Evolutionary conservation across 2,113 vertebrate genomes (phyloP).

Genomic region (Pseudopipra pipra): DNA sequence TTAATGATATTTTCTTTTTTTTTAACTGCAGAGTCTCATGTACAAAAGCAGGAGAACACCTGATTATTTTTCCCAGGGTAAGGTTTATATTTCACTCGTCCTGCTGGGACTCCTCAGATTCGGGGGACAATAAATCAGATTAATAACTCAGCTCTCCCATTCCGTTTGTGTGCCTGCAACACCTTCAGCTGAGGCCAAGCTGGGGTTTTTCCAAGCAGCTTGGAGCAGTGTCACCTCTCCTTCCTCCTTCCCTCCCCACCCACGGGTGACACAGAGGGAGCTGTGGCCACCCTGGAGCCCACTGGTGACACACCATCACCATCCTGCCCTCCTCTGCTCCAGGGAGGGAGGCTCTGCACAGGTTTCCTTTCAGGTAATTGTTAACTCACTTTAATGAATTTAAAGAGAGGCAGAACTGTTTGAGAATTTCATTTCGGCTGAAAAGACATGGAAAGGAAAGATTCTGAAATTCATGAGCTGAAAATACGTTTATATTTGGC

Average conservation of each 20-base stretch:
- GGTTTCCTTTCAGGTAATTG: background rate
- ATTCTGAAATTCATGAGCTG: background rate
- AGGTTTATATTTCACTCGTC: background rate
- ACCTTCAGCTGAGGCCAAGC: background rate
- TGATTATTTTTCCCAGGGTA: background rate
- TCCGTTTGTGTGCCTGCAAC: background rate
- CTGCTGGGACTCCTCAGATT: background rate
- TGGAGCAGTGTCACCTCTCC: background rate
- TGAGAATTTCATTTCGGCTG: background rate
- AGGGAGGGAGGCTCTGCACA: background rate
- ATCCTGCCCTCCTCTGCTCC: background rate
- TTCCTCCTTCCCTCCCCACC: background rate
- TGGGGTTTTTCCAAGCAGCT: background rate
- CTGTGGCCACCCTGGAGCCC: background rate
- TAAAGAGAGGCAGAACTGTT: background rate
- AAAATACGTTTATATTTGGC: background rate
- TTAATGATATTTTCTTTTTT: background rate
- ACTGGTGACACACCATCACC: accelerated
- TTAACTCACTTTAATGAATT: background rate
- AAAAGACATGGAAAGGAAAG: background rate
- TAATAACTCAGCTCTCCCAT: background rate
- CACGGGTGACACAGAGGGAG: background rate
- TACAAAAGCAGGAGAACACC: background rate
- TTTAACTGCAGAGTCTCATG: background rate
- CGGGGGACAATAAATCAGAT: background rate